Base-by-base conservation (phyloP, 1,140 invertebrate species). In the Parapsyche elsis region DNA sequence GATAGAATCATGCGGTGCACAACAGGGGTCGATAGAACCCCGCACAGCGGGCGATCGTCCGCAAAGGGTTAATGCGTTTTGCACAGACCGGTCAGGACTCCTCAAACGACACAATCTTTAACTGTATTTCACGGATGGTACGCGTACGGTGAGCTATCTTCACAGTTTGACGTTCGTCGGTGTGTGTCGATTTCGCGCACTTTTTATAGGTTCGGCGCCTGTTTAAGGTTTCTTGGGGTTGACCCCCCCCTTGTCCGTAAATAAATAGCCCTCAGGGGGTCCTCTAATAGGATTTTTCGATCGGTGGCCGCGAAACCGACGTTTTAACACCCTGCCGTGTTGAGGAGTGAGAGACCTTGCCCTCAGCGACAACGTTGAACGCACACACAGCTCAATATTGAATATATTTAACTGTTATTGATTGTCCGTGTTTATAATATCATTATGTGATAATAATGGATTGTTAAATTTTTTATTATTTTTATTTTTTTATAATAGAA, bases 241-340 rank as follows among this genome's bases (percentile, higher is more conserved):
- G 30, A 38, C 30, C 30, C 24, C 38, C 70, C 70, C 4, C 24
- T n/a, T 46, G 14, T 23, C 14, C 71, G 71, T 75, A 75, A 49
- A 75, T 75, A 75, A 75, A 75, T 57, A 75, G 71, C 71, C 71
- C 38, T 49, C 49, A 10, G 71, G 71, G 23, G 71, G 71, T 75
- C 12, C 45, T 57, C n/a, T 75, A 75, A 75, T 75, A 75, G 45
- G 71, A 75, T 75, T 75, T 75, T 53, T 16, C 24, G 44, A 26
- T 30, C 70, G 24, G 70, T 71, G 70, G 24, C 70, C 70, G 26
- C 12, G 45, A 75, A 26, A 49, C 71, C 9, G 16, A 75, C 24
- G 12, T 75, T 75, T 75, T 75, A 75, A 38, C 71, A 75, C 71
- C 71, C 71, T 44, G 71, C 23, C 46, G 71, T 7, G 71, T 53